A percentile compares a stretch with the other conserved stretches of the same genome.
These are phyloP conservation scores for Oncorhynchus clarkii DNA, from an alignment of 2,113 vertebrate species.

Conservation along the genomic window DNA sequence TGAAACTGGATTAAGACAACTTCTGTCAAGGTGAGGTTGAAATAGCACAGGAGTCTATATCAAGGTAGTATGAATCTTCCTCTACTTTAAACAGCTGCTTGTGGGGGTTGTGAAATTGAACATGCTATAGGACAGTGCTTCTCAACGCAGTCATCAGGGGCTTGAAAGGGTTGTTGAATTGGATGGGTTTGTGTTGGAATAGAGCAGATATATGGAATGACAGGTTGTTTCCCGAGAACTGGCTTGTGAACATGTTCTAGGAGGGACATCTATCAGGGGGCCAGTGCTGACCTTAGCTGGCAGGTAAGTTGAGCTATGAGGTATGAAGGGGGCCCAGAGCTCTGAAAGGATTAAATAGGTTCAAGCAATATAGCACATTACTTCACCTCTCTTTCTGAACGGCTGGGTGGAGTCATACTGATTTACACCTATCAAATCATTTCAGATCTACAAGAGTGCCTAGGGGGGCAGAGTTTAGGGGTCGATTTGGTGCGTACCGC, in stretches of 20 bases:
- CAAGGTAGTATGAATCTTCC: background rate
- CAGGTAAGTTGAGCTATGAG: conserved; percentile 28
- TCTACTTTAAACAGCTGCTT: background rate
- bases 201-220: background rate
- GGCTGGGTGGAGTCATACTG: no score
- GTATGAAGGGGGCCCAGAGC: background rate
- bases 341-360: background rate
- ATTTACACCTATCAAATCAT: no score
- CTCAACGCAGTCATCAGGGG: no score
- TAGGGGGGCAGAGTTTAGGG: no score
- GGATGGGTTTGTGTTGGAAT: no score
- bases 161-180: no score
- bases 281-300: background rate
- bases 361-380: no score
- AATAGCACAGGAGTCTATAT: conserved; percentile 14
- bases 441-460: no score
- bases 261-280: conserved; percentile 22
- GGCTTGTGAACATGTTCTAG: conserved; percentile 13
- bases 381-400: background rate
- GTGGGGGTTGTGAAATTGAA: no score
- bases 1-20: conserved; percentile 4
- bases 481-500: no score
- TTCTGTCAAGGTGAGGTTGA: conserved; percentile 3
- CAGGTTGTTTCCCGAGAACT: background rate
- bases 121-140: no score